phyloP scores from a whole-genome alignment of 37 sponge, comb jelly and placozoan genomes.

The Spongilla lacustris region DNA sequence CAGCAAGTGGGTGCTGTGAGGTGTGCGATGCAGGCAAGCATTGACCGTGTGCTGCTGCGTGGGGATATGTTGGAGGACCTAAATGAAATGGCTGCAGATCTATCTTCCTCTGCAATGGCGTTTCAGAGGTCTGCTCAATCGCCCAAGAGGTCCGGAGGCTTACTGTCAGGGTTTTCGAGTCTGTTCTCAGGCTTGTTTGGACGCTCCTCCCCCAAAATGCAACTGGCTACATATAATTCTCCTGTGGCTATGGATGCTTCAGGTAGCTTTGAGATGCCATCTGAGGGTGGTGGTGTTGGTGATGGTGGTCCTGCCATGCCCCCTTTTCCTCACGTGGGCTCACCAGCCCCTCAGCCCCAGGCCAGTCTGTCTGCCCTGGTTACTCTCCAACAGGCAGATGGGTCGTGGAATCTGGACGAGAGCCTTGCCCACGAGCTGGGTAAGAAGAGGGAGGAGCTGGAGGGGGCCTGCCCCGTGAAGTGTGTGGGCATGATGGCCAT shows the following conservation, averaged over 20 bases:
- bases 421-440: constrained; percentile 11
- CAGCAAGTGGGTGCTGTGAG: neutral
- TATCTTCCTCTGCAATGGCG: neutral
- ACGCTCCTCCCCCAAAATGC: neutral
- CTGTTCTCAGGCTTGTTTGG: neutral
- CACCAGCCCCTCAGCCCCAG: neutral
- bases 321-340: neutral
- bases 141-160: neutral
- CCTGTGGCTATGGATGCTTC: neutral
- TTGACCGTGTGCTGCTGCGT: neutral
- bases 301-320: neutral
- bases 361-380: constrained; percentile 13
- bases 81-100: neutral
- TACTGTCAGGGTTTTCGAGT: neutral
- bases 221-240: no score
- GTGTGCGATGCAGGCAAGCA: neutral
- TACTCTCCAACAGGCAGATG: constrained; percentile 46
- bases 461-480: constrained; percentile 32
- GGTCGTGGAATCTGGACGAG: constrained; percentile 50
- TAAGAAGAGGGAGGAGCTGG: constrained; percentile 12
- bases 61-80: neutral
- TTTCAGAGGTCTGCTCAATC: neutral
- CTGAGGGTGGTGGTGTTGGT: neutral
- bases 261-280: no score
- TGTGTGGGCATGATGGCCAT: constrained; percentile 11